Evolutionary conservation across 2,888 invertebrate genomes (phyloP).

Genomic region (Diachrysia chrysitis): DNA sequence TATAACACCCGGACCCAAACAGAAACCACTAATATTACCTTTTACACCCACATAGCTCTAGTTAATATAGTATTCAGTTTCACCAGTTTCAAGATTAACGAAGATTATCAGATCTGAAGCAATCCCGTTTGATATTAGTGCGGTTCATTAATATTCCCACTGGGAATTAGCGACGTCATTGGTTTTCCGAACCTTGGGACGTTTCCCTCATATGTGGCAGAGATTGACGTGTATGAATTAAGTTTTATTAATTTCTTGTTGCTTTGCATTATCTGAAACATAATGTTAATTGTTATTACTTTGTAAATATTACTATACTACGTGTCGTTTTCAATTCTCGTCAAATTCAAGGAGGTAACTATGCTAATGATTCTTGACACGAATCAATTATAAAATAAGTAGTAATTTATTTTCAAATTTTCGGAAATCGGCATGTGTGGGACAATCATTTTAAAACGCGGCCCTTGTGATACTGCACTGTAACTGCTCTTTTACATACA

Average conservation of each 20-base stretch:
- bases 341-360: too few species aligned
- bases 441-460: too few species aligned
- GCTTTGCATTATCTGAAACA: too few species aligned
- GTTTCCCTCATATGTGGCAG: not conserved
- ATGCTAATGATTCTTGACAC: too few species aligned
- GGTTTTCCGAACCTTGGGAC: not conserved
- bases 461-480: too few species aligned
- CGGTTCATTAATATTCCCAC: slow-evolving; percentile 48
- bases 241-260: slow-evolving; percentile 5
- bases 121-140: slow-evolving; percentile 26
- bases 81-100: slow-evolving; percentile 9
- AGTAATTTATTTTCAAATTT: too few species aligned
- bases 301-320: too few species aligned
- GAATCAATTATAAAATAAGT: too few species aligned
- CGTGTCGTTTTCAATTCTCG: too few species aligned
- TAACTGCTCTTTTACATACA: too few species aligned
- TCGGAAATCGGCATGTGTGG: too few species aligned
- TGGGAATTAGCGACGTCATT: slow-evolving; percentile 27
- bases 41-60: not conserved
- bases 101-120: slow-evolving; percentile 37
- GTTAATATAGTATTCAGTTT: slow-evolving; percentile 21
- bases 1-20: not conserved
- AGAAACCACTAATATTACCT: not conserved
- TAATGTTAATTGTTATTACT: too few species aligned
- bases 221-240: slow-evolving; percentile 21